Evolutionary conservation across 1,140 invertebrate species (phyloP).

Genomic region (Zaprionus ornatus): DNA sequence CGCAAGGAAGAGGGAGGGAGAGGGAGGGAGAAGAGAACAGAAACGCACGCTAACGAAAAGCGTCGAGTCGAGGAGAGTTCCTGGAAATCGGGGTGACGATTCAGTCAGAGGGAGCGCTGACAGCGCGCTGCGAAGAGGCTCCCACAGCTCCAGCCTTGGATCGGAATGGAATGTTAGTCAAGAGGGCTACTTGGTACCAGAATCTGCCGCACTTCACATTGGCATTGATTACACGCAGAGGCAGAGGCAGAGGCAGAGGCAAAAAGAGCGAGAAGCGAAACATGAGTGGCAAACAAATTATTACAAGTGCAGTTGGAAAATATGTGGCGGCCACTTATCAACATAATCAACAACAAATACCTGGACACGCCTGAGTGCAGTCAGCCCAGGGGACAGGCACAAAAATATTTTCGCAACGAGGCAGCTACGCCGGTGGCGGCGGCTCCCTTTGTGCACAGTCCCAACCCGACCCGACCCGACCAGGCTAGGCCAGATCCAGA

Average conservation of each 20-base stretch:
- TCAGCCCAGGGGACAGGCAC: background rate
- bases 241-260: background rate
- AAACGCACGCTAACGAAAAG: constrained; percentile 49
- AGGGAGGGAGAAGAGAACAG: background rate
- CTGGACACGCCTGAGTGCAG: constrained; percentile 78
- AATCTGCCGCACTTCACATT: constrained; percentile 40
- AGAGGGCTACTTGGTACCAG: background rate
- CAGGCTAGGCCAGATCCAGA: constrained; percentile 12
- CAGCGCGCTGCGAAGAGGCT: constrained; percentile 28
- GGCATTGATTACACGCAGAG: constrained; percentile 73
- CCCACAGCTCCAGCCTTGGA: constrained; percentile 58
- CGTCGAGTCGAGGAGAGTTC: constrained; percentile 37
- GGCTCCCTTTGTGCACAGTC: constrained; percentile 45
- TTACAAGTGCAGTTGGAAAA: constrained; percentile 78
- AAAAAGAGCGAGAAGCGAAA: constrained; percentile 11
- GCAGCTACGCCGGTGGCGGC: constrained; percentile 12
- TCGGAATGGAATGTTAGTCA: constrained; percentile 51
- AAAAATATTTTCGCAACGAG: constrained; percentile 45
- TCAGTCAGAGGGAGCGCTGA: background rate
- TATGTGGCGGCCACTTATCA: constrained; percentile 79
- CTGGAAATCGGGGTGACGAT: constrained; percentile 64
- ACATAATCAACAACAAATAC: constrained; percentile 81
- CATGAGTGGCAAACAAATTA: constrained; percentile 80
- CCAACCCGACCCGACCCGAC: background rate
- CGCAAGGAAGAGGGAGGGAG: background rate